These are phyloP conservation scores for Saimiri boliviensis DNA, from an alignment of 2,113 vertebrate species.

Conservation along the genomic window DNA sequence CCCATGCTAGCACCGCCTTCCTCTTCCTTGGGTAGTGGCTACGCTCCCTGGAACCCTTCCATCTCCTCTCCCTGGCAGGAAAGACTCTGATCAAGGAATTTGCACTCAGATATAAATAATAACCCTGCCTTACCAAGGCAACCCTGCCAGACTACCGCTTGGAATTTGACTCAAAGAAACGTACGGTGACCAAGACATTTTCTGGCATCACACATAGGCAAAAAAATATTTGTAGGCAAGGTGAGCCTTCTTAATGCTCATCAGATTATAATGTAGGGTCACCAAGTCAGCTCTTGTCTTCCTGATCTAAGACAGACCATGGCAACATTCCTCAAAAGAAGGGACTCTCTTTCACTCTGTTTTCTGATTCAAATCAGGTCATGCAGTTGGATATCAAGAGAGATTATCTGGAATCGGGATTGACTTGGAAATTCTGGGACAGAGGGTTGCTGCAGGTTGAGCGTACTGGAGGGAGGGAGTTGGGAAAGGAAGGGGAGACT, in stretches of 20 bases:
- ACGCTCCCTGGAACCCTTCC: constrained; percentile 14
- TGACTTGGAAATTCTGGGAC: not conserved
- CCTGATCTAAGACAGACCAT: not conserved
- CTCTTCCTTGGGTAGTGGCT: constrained; percentile 2
- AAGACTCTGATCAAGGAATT: constrained; percentile 48
- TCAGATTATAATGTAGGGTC: not conserved
- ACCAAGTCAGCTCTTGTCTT: constrained; percentile 5
- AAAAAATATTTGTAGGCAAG: not conserved
- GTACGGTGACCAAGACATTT: not conserved
- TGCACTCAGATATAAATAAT: constrained; percentile 43
- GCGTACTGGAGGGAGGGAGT: not conserved
- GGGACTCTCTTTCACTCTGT: not conserved
- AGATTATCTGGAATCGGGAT: constrained; percentile 15
- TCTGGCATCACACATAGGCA: not conserved
- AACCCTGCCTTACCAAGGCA: not conserved
- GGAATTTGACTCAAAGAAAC: not conserved
- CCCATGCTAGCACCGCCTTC: not conserved
- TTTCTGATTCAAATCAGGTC: constrained; percentile 41
- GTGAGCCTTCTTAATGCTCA: not conserved
- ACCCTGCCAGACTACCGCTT: not conserved
- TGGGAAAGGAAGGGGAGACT: not conserved
- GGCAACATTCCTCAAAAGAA: not conserved
- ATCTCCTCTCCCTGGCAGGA: not conserved
- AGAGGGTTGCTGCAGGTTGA: not conserved
- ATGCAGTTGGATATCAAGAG: not conserved